Conservation (phyloP, 2,113 vertebrate genomes). For the Regulus satrapa region DNA sequence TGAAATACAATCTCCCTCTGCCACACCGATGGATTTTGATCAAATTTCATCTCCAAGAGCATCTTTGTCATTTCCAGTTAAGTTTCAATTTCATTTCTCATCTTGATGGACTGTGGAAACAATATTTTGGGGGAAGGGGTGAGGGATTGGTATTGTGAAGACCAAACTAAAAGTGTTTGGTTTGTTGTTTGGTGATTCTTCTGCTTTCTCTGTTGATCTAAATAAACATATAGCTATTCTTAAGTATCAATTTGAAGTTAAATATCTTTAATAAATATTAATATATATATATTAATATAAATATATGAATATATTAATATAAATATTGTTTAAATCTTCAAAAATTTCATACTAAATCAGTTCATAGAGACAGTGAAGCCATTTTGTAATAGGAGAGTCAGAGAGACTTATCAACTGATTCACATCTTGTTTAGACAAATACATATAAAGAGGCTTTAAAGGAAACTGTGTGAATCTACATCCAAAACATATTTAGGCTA, state of each 20-base stretch:
- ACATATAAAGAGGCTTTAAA: background rate
- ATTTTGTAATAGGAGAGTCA: background rate
- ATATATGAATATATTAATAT: too few relatives aligned
- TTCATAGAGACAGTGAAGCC: background rate
- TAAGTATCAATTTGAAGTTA: background rate
- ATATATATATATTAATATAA: too few relatives aligned
- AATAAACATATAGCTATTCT: background rate
- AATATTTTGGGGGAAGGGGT: background rate
- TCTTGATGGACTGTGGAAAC: background rate
- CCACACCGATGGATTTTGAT: constrained; percentile 6
- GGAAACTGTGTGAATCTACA: background rate
- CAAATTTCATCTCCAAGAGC: background rate
- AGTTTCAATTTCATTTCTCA: constrained; percentile 21
- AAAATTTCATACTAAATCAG: background rate
- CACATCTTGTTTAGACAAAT: background rate
- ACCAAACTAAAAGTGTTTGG: background rate
- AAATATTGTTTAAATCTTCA: too few relatives aligned
- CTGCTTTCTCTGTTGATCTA: background rate
- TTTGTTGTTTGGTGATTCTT: background rate
- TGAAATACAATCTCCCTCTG: background rate
- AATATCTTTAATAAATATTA: too few relatives aligned
- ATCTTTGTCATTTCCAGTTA: background rate
- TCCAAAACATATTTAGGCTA: background rate
- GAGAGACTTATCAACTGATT: background rate
- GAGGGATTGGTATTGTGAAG: background rate